These are phyloP conservation scores for Himalopsyche tibetana DNA, from an alignment of 2,888 invertebrate species.

Conservation along the genomic window DNA sequence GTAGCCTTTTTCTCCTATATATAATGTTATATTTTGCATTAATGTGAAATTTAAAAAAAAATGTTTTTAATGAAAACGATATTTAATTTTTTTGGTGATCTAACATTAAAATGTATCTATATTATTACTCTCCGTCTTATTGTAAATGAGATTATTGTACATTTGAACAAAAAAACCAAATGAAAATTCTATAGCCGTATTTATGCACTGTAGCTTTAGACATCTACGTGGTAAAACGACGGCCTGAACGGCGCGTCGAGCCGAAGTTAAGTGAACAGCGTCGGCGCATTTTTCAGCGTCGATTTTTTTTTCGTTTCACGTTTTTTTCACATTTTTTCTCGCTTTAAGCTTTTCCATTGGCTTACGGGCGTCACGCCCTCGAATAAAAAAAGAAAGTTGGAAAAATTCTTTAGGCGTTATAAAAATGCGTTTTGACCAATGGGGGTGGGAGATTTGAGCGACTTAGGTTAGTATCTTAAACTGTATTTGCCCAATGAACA, in stretches of 20 bases:
- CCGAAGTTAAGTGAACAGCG: conserved; percentile 50
- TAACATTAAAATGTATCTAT: too few relatives aligned
- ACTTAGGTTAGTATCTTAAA: not conserved
- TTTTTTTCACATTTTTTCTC: conserved; percentile 50
- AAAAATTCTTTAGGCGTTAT: conserved; percentile 29
- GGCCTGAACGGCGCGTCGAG: conserved; percentile 37
- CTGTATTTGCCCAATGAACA: not conserved
- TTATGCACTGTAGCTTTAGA: not conserved
- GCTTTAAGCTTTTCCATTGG: conserved; percentile 50
- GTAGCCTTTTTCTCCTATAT: too few relatives aligned
- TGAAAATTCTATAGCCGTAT: not conserved
- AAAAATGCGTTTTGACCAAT: conserved; percentile 61
- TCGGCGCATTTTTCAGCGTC: conserved; percentile 61
- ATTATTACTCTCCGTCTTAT: too few relatives aligned
- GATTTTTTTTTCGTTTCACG: conserved; percentile 54
- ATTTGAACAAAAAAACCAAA: not conserved
- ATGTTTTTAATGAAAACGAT: too few relatives aligned
- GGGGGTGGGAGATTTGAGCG: conserved; percentile 17
- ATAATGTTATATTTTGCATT: too few relatives aligned
- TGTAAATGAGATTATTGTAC: too few relatives aligned
- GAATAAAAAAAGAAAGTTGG: conserved; percentile 49
- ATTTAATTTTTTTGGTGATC: too few relatives aligned
- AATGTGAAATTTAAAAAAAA: too few relatives aligned
- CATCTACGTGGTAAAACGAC: conserved; percentile 10
- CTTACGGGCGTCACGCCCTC: conserved; percentile 50